Conservation (phyloP, 1,140 invertebrate species). For the Drosophila bipectinata region DNA sequence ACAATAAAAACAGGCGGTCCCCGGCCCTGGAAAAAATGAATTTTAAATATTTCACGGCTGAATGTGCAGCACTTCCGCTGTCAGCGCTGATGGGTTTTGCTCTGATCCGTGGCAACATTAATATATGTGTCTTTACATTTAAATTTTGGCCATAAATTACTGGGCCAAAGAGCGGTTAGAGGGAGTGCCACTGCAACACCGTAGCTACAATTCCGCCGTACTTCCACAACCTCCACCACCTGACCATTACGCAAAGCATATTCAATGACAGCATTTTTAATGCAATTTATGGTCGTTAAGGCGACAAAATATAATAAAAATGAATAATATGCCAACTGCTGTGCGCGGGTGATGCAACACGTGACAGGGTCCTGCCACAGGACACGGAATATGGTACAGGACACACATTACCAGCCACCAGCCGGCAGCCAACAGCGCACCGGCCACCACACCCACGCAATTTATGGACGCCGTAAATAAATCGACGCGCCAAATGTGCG, state of each 20-base stretch:
- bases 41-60: constrained; percentile 69
- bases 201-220: neutral
- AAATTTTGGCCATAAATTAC: constrained; percentile 42
- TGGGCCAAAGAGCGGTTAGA: constrained; percentile 21
- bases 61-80: constrained; percentile 42
- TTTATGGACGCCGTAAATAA: constrained; percentile 76
- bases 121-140: constrained; percentile 34
- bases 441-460: constrained; percentile 39
- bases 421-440: constrained; percentile 4
- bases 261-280: constrained; percentile 80
- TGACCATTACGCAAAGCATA: constrained; percentile 53
- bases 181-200: neutral
- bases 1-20: constrained; percentile 38
- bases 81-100: constrained; percentile 41
- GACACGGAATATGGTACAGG: constrained; percentile 23
- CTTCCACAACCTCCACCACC: constrained; percentile 43
- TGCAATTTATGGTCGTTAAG: constrained; percentile 82
- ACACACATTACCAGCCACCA: constrained; percentile 15
- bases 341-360: constrained; percentile 62
- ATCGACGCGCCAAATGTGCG: constrained; percentile 78
- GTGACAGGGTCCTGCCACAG: constrained; percentile 71
- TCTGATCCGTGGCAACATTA: constrained; percentile 3
- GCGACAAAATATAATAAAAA: constrained; percentile 83
- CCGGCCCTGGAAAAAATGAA: constrained; percentile 39
- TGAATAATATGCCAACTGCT: constrained; percentile 79